Conservation (phyloP, 2,797 vertebrate species). For the Xerus rutilus region DNA sequence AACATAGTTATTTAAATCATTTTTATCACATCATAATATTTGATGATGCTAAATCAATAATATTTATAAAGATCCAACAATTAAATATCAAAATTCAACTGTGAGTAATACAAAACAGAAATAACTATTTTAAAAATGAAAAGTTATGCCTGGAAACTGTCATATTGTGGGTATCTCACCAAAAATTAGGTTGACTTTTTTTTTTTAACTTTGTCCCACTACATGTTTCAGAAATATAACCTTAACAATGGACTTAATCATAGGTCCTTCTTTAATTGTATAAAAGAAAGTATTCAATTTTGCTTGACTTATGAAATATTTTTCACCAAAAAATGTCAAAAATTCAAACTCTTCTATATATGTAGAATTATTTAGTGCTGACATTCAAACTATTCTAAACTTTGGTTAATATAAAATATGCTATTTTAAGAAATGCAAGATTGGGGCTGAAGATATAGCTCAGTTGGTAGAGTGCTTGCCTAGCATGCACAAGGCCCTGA, state of each 20-base stretch:
- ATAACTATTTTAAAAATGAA: background rate
- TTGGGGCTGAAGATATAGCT: too few species aligned
- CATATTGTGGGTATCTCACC: background rate
- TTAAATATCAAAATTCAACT: background rate
- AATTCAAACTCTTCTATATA: background rate
- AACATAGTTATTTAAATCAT: background rate
- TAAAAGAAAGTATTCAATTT: background rate
- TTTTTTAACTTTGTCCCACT: background rate
- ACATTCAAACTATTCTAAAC: background rate
- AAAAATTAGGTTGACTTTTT: background rate
- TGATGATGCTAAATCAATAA: background rate
- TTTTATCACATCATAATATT: background rate
- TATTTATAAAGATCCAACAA: background rate
- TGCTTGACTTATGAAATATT: background rate
- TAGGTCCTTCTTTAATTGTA: background rate
- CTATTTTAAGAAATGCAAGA: background rate
- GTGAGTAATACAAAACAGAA: background rate
- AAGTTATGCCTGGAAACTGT: background rate
- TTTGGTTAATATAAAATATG: background rate
- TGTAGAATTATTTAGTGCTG: background rate
- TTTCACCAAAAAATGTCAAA: background rate
- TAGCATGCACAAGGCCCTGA: too few species aligned
- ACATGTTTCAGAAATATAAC: background rate
- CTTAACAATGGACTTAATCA: background rate
- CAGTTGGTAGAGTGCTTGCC: too few species aligned